These are phyloP conservation scores for Ligdia adustata DNA, from an alignment of 2,888 invertebrate species.

Conservation along the genomic window DNA sequence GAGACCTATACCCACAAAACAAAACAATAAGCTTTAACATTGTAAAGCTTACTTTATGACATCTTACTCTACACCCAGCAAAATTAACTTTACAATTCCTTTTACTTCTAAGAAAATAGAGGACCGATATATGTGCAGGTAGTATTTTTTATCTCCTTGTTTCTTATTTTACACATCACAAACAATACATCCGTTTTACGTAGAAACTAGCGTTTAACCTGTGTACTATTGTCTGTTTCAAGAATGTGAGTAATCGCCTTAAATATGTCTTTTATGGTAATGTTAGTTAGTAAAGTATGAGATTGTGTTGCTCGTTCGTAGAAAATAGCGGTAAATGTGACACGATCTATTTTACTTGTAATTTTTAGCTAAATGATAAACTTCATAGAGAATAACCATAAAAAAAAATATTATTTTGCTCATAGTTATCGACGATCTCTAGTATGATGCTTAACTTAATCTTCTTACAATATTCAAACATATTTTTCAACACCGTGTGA, in stretches of 20 bases:
- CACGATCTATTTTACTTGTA: too few relatives aligned
- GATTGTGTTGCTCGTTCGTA: conserved; percentile 4
- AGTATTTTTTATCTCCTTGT: conserved; percentile 12
- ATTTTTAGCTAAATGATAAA: too few relatives aligned
- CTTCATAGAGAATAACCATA: too few relatives aligned
- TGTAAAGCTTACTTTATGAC: too few relatives aligned
- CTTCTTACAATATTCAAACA: too few relatives aligned
- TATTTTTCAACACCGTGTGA: too few relatives aligned
- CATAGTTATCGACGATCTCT: too few relatives aligned
- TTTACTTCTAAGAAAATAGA: conserved; percentile 15
- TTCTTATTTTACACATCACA: conserved; percentile 11
- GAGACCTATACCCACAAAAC: not conserved
- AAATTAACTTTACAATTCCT: conserved; percentile 33
- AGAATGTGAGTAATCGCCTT: conserved; percentile 17
- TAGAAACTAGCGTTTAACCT: not conserved
- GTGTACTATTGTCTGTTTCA: not conserved
- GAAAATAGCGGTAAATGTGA: conserved; percentile 3
- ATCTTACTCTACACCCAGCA: conserved; percentile 4
- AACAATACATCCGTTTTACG: conserved; percentile 9
- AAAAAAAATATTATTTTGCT: too few relatives aligned
- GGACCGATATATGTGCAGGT: conserved; percentile 12
- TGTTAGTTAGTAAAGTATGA: not conserved
- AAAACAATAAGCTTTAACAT: conserved; percentile 7
- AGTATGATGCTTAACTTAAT: too few relatives aligned
- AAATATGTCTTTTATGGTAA: conserved; percentile 2